Base-by-base conservation (phyloP, 1,140 invertebrate genomes). In the Heliconius congener region DNA sequence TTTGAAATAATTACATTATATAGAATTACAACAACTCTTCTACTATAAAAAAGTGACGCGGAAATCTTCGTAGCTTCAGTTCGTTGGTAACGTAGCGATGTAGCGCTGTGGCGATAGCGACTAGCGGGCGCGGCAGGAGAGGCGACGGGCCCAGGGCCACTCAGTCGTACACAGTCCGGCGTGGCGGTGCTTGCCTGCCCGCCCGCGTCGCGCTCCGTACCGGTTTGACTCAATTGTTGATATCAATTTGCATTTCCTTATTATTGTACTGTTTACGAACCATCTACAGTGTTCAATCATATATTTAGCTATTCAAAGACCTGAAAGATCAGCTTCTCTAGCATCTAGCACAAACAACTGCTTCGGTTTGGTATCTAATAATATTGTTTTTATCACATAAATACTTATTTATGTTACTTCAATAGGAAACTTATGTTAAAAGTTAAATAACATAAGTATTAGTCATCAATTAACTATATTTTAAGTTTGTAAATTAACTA, bases 161-260 rank as follows among this genome's bases (percentile, higher is more conserved):
- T 66, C 60, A 66, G 60, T 66, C 60, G 23, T 1, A 66, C 27
- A 66, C 23, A 27, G 60, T 30, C 60, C 60, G 60, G 60, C 60
- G 60, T 66, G 60, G 60, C 60, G 60, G 23, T 16, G 60, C 60
- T 27, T 16, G 60, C 27, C 60, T 66, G 55, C 55, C n/a, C 19
- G 55, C 9, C n/a, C 27, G 60, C 60, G 23, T 66, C 60, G 27
- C 60, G 60, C 60, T 27, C 27, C 27, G 0, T 76, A 77, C 3
- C 42, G 27, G n/a, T 76, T 42, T 66, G 37, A 42, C 57, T 55
- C 39, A 57, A 76, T 39, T 66, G 60, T 66, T 66, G 60, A 66
- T 66, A 66, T 66, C n/a, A 60, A 60, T 60, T 60, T 60, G n/a
- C 55, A 23, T 23, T 60, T 60, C 60, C 60, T 27, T 8, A 66